Conservation (phyloP, 2,888 invertebrate species). For the Ligdia adustata region DNA sequence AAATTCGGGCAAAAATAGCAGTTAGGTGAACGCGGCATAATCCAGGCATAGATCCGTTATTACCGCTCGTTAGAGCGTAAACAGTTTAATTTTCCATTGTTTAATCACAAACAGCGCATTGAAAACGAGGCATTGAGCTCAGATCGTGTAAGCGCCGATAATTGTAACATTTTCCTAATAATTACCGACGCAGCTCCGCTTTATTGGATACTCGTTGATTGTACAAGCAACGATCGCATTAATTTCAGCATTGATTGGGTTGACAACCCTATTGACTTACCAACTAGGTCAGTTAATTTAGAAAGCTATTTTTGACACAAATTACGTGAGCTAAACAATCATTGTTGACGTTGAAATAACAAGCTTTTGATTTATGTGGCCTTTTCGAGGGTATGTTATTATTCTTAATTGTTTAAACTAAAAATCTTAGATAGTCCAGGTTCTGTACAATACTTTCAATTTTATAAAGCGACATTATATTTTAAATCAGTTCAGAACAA, state of each 20-base stretch:
- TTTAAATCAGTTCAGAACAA: no score
- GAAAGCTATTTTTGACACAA: slow-evolving; percentile 24
- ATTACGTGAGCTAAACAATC: slow-evolving; percentile 14
- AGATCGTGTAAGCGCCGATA: slow-evolving; percentile 64
- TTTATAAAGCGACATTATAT: no score
- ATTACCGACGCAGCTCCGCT: slow-evolving; percentile 50
- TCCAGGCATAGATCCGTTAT: slow-evolving; percentile 44
- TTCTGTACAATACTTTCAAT: no score
- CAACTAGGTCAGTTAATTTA: slow-evolving; percentile 29
- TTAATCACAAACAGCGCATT: slow-evolving; percentile 61
- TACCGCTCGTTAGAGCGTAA: slow-evolving; percentile 65
- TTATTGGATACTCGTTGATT: slow-evolving; percentile 44
- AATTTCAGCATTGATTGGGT: slow-evolving; percentile 47
- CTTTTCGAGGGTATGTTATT: not conserved
- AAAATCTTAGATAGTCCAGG: no score
- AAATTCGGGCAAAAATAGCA: slow-evolving; percentile 35
- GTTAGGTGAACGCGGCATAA: slow-evolving; percentile 28
- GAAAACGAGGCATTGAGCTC: slow-evolving; percentile 53
- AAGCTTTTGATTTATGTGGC: slow-evolving; percentile 22
- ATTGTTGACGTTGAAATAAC: slow-evolving; percentile 22
- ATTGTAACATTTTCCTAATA: slow-evolving; percentile 73
- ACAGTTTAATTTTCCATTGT: slow-evolving; percentile 74
- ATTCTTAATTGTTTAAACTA: no score
- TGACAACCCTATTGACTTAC: slow-evolving; percentile 35
- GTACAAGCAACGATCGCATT: slow-evolving; percentile 40